phyloP scores from a whole-genome alignment of 2,113 vertebrate species.

The Aspidoscelis tigris region DNA sequence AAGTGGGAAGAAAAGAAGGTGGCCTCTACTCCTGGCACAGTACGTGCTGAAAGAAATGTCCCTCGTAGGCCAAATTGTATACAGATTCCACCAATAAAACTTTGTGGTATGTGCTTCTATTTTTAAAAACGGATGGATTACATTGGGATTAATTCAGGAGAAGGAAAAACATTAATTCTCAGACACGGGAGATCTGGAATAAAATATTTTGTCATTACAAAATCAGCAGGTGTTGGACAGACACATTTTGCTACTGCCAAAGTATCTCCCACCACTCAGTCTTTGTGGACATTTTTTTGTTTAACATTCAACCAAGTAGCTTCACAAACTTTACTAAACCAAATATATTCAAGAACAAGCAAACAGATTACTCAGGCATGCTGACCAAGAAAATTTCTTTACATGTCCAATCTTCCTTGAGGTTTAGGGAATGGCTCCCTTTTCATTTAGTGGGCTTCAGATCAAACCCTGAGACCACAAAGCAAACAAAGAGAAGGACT shows the following conservation, averaged over 20 bases:
- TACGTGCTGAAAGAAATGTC: constrained; percentile 40
- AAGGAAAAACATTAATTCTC: constrained; percentile 53
- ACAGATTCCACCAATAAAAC: constrained; percentile 50
- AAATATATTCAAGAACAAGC: constrained; percentile 47
- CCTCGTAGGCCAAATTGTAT: constrained; percentile 7
- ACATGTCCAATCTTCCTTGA: constrained; percentile 37
- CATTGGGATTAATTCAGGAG: constrained; percentile 35
- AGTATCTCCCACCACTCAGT: constrained; percentile 25
- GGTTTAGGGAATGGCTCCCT: constrained; percentile 27
- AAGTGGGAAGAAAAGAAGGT: constrained; percentile 71
- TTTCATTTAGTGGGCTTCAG: constrained; percentile 14
- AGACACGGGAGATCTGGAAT: constrained; percentile 24
- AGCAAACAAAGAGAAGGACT: constrained; percentile 18
- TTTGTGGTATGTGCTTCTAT: constrained; percentile 1
- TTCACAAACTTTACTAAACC: constrained; percentile 44
- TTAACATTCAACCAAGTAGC: constrained; percentile 54
- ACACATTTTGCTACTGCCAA: constrained; percentile 33
- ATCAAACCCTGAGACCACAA: neutral
- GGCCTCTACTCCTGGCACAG: constrained; percentile 49
- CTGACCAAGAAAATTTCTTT: constrained; percentile 35
- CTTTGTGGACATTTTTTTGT: constrained; percentile 48
- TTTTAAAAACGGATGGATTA: constrained; percentile 52
- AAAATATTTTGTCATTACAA: constrained; percentile 57
- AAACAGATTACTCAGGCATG: constrained; percentile 55
- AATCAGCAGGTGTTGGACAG: constrained; percentile 61